Percentiles rank a stretch among this genome's conserved stretches.
These are phyloP conservation scores for Sycobia sp. DNA, from an alignment of 1,140 invertebrate genomes.

Conservation along the genomic window DNA sequence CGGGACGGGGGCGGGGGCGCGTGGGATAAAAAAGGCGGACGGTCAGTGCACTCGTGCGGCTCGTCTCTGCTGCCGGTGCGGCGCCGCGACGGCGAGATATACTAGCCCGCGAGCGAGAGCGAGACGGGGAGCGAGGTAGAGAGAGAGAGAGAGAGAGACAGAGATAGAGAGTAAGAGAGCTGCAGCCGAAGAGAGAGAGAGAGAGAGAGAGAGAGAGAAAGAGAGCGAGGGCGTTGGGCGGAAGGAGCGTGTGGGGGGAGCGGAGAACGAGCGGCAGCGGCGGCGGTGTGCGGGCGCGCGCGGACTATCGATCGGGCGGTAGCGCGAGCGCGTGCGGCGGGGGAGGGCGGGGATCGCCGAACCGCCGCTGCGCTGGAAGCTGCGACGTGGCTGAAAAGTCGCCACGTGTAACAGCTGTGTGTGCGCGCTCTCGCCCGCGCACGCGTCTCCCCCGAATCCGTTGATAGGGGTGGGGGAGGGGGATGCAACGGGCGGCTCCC, in stretches of 20 bases:
- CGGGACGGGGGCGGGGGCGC: not conserved
- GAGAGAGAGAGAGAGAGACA: too few relatives aligned
- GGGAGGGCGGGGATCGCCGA: not conserved
- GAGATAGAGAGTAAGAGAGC: not conserved
- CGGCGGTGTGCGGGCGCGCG: conserved; percentile 1
- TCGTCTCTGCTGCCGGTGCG: conserved; percentile 16
- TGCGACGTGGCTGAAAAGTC: conserved; percentile 14
- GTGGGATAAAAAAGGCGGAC: conserved; percentile 7
- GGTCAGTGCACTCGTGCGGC: conserved; percentile 30
- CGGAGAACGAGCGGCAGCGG: not conserved
- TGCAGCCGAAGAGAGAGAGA: not conserved
- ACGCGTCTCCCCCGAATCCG: too few relatives aligned
- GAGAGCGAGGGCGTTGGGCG: not conserved
- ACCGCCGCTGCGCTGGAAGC: conserved; percentile 1
- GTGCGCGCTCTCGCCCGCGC: not conserved
- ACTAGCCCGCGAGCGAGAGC: not conserved
- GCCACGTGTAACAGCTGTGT: conserved; percentile 5
- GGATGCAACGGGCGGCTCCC: too few relatives aligned
- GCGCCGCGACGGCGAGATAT: conserved; percentile 29
- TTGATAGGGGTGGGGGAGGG: too few relatives aligned
- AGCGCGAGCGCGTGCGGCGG: not conserved
- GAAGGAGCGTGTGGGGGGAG: too few relatives aligned
- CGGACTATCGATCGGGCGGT: conserved; percentile 17
- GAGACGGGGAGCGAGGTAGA: not conserved
- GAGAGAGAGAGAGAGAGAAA: not conserved